These are phyloP conservation scores for Triplophysa rosa DNA, from an alignment of 2,113 vertebrate genomes.

Conservation along the genomic window DNA sequence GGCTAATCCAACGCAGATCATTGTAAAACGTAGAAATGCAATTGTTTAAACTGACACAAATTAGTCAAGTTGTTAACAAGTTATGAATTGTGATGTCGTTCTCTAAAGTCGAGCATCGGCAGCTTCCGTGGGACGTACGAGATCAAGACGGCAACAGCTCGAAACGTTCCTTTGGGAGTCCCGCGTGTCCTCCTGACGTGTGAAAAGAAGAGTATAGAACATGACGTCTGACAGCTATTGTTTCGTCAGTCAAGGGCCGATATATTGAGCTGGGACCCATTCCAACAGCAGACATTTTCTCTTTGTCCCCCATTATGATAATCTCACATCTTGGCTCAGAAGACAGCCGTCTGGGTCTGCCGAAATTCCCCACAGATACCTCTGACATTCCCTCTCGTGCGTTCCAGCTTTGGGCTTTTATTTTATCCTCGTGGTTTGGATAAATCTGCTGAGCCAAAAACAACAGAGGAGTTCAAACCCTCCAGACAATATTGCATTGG, in stretches of 20 bases:
- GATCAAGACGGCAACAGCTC: conserved; percentile 15
- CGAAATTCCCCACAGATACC: conserved; percentile 43
- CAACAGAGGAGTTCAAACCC: neutral
- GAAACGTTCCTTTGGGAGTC: conserved; percentile 33
- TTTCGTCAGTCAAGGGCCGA: conserved; percentile 54
- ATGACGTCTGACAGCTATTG: conserved; percentile 57
- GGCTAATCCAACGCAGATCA: too few relatives aligned
- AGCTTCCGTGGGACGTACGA: neutral
- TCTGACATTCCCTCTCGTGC: conserved; percentile 31
- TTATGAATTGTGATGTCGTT: too few relatives aligned
- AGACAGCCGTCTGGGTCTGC: conserved; percentile 53
- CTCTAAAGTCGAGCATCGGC: too few relatives aligned
- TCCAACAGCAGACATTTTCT: conserved; percentile 50
- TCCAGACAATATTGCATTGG: neutral
- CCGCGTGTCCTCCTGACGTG: conserved; percentile 39
- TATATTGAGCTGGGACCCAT: conserved; percentile 60
- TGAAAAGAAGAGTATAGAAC: conserved; percentile 49
- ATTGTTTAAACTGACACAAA: too few relatives aligned
- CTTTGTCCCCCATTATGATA: conserved; percentile 65
- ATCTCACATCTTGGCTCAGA: conserved; percentile 57
- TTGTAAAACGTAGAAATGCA: too few relatives aligned
- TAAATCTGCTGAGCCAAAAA: neutral
- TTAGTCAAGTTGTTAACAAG: too few relatives aligned
- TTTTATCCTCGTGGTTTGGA: conserved; percentile 14
- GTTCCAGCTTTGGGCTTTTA: conserved; percentile 11